Evolutionary conservation across 2,888 invertebrate species (phyloP).

Genomic region (Epinotia nisella): DNA sequence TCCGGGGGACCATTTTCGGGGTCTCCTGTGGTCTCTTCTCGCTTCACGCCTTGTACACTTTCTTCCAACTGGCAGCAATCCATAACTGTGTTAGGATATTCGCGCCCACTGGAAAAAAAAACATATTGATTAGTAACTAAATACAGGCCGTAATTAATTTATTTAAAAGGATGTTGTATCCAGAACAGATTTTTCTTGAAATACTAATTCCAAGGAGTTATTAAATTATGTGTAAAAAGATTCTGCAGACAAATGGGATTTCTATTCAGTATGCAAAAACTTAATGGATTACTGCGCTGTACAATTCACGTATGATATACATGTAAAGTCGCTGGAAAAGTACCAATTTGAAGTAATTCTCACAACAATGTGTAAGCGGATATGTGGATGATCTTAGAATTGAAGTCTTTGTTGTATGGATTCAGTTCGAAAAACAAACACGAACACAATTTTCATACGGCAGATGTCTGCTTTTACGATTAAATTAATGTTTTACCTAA

Average conservation of each 20-base stretch:
- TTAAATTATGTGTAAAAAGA: no score
- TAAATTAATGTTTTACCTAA: constrained; percentile 87
- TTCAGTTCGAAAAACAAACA: not conserved
- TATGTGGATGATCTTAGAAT: not conserved
- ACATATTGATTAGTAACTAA: not conserved
- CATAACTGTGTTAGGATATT: constrained; percentile 95
- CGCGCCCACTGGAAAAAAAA: constrained; percentile 89
- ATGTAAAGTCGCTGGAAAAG: not conserved
- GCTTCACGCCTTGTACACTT: constrained; percentile 91
- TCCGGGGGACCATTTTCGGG: constrained; percentile 96
- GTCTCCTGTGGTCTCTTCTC: constrained; percentile 92
- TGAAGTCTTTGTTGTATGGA: not conserved
- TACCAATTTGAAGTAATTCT: not conserved
- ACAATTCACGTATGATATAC: constrained; percentile 3
- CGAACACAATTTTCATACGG: not conserved
- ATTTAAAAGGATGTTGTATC: not conserved
- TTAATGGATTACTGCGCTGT: not conserved
- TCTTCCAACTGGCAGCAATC: constrained; percentile 97
- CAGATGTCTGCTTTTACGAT: not conserved
- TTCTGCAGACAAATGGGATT: constrained; percentile 2
- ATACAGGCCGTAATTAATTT: not conserved
- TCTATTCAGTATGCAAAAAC: constrained; percentile 7
- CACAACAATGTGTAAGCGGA: not conserved
- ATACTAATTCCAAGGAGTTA: no score
- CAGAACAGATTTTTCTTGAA: not conserved